Evolutionary conservation across 2,797 vertebrate genomes (phyloP), one percentile per base, ranked within the genome.

Genomic region (Danio tinwini): DNA sequence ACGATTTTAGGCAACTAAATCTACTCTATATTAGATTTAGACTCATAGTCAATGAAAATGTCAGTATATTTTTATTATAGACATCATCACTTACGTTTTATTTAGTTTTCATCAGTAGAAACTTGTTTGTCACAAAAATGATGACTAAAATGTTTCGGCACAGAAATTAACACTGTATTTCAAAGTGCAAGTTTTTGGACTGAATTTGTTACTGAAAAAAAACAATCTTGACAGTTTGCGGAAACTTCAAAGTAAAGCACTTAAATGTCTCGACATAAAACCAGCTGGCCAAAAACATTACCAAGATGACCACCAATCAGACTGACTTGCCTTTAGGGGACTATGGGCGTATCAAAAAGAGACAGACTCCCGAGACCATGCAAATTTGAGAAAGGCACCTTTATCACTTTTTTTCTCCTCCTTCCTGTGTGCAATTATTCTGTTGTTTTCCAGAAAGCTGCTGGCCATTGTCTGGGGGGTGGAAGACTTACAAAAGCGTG

Each of bases 401-500:
- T 53, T 78, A 58, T 76, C 37, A 65, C 53, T 80, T 75, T 76
- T 12, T 59, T 80, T 52, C 59, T 47, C 64, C 59, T 47, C 64
- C 49, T 42, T 58, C 29, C 21, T n/a, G 9, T 21, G 14, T 29
- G 58, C 49, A 71, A 52, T 47, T 62, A 52, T 81, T 77, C 72
- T 64, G 73, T 62, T 72, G 68, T 40, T 58, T 55, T 65, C 68
- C 52, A 63, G 49, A 64, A 64, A 37, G 59, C 80, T 75, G 82
- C 70, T 65, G 59, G 56, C 59, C 58, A 72, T n/a, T 16, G 67
- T 44, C 56, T 42, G 69, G 71, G 50, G 49, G 63, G 55, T 50
- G 65, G 73, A 39, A 71, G 81, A 55, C 63, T 49, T 52, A 71
- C 40, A 83, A 76, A 89, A 85, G 76, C 45, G 90, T 89, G 90